Base-by-base conservation (phyloP, 2,797 vertebrate genomes). In the Eospalax fontanierii region DNA sequence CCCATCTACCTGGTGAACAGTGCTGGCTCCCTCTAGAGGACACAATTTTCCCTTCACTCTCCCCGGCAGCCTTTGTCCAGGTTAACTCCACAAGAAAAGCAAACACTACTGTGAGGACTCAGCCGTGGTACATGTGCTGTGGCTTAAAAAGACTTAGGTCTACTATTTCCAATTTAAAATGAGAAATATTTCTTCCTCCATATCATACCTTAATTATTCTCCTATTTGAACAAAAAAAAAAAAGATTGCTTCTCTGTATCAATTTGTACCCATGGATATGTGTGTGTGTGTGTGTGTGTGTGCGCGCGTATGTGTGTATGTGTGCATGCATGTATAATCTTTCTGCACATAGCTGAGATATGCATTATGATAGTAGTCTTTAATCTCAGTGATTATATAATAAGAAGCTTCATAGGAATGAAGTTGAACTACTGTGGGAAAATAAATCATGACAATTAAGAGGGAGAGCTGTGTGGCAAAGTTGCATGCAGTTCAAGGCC, bases 361-460 rank as follows among this genome's bases (percentile, higher is more conserved):
- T 91, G 74, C 97, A 40, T 26, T n/a, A 68, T 28, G n/a, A 54
- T 0, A 88, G 79, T 38, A 82, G 81, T 93, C 90, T 95, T 57
- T 61, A 95, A 89, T 76, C 92, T 97, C 93, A 83, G 40, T 38
- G 50, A 88, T 57, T 90, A 61, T 59, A 87, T 87, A 97, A 59
- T 21, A 89, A 94, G 66, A 43, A 96, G 78, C 87, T n/a, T n/a
- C n/a, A 92, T 71, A 95, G 95, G 87, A 97, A 96, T 75, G 93
- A 97, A 75, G 89, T 84, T 94, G 92, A 97, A 94, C 93, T 89
- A 81, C 16, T 94, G 94, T 96, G 81, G 57, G 91, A 88, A 96
- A 96, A 96, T 83, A 97, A 97, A 97, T 96, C 92, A 79, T 95
- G 94, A 88, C 84, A 97, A 97, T 97, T 97, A 97, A 81, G 78